Conservation (phyloP, 2,113 vertebrate genomes). For the Strigops habroptila region DNA sequence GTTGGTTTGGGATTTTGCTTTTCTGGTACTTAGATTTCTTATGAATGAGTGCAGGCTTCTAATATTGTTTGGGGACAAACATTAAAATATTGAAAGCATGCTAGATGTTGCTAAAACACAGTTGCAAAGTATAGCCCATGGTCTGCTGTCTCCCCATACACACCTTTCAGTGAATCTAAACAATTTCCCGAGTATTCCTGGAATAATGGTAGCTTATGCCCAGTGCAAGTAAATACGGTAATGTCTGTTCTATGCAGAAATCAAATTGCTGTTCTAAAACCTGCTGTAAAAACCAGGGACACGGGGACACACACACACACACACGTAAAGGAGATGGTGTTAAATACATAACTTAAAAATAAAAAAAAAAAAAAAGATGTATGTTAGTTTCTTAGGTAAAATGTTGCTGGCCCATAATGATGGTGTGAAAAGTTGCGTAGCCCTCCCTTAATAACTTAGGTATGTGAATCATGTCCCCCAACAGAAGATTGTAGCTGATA, state of each 20-base stretch:
- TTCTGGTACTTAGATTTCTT: neutral
- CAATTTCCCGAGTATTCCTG: neutral
- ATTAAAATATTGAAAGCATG: neutral
- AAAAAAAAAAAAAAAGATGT: neutral
- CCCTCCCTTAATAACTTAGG: neutral
- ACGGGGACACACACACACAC: neutral
- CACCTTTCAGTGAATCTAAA: neutral
- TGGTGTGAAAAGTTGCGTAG: neutral
- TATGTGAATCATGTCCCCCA: neutral
- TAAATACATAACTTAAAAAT: neutral
- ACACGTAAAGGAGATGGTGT: neutral
- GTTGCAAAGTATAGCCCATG: neutral
- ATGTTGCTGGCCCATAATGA: neutral
- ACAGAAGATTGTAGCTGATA: neutral
- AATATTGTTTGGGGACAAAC: neutral
- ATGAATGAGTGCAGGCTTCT: neutral
- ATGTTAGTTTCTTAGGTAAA: neutral
- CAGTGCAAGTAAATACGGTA: neutral
- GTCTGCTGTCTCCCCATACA: neutral
- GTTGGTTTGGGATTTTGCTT: neutral
- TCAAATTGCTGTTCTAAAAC: neutral
- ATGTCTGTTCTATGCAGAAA: neutral
- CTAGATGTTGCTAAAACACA: neutral
- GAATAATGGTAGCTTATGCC: neutral
- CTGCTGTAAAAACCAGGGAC: accelerated